Evolutionary conservation across 2,888 invertebrate species (phyloP).

Genomic region (Sarcophaga subvicina): DNA sequence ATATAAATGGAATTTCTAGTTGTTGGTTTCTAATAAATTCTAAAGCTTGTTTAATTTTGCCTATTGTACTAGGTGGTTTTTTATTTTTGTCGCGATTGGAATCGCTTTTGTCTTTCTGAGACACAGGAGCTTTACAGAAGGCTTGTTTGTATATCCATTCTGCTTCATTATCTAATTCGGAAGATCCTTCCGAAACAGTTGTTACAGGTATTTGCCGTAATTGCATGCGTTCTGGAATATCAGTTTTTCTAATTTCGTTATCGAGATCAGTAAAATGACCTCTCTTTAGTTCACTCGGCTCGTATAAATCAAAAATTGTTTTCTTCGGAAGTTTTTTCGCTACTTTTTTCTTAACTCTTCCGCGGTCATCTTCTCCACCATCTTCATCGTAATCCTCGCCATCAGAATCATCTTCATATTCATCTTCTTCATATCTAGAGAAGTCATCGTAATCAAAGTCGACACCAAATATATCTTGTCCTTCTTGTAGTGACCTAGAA

Average conservation of each 20-base stretch:
- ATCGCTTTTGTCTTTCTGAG: conserved; percentile 85
- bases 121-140: conserved; percentile 92
- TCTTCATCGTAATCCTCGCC: conserved; percentile 92
- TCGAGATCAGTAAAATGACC: conserved; percentile 97
- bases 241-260: conserved; percentile 93
- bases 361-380: conserved; percentile 86
- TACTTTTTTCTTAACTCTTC: conserved; percentile 88
- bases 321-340: conserved; percentile 89
- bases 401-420: conserved; percentile 88
- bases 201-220: conserved; percentile 93
- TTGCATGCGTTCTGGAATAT: conserved; percentile 96
- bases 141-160: conserved; percentile 99
- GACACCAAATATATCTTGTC: conserved; percentile 99
- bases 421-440: conserved; percentile 92
- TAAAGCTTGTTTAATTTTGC: conserved; percentile 96
- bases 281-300: conserved; percentile 97
- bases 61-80: conserved; percentile 88
- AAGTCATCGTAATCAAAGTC: conserved; percentile 98
- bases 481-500: conserved; percentile 93
- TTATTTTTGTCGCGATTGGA: conserved; percentile 82
- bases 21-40: conserved; percentile 98
- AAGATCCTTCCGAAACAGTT: conserved; percentile 90
- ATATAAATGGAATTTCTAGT: conserved; percentile 98
- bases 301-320: conserved; percentile 96
- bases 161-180: conserved; percentile 96